Evolutionary conservation across 2,797 vertebrate species (phyloP).

Genomic region (Eulemur coronatus): DNA sequence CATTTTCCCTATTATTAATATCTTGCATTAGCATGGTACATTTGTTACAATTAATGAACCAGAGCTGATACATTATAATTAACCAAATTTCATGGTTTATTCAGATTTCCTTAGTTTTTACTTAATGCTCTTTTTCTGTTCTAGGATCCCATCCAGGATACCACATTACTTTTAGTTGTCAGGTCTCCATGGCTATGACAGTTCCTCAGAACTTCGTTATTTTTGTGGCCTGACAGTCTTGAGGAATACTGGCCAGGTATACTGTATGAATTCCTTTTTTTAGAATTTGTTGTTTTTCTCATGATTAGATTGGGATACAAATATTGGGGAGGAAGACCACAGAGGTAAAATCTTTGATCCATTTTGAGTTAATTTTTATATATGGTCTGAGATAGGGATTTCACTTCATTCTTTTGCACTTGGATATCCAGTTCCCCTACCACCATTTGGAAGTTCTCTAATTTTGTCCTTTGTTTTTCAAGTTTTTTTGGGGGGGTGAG

Average conservation of each 20-base stretch:
- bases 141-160: background rate
- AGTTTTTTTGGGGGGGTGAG: background rate
- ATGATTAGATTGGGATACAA: background rate
- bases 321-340: background rate
- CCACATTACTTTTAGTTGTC: background rate
- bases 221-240: background rate
- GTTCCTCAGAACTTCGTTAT: background rate
- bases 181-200: background rate
- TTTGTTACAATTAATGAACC: background rate
- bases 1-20: background rate
- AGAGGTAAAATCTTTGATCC: background rate
- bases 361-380: background rate
- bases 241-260: background rate
- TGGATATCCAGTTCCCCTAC: background rate
- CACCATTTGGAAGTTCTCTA: background rate
- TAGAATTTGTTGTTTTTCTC: background rate
- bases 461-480: background rate
- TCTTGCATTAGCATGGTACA: background rate
- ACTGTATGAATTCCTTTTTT: background rate
- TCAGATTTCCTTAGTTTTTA: background rate
- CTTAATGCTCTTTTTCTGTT: background rate
- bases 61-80: background rate
- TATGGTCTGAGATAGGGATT: background rate
- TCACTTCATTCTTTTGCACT: background rate
- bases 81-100: background rate